Evolutionary conservation across 2,888 invertebrate genomes (phyloP), one percentile per base, ranked within the genome.

Genomic region (Drosophila paramelanica): DNA sequence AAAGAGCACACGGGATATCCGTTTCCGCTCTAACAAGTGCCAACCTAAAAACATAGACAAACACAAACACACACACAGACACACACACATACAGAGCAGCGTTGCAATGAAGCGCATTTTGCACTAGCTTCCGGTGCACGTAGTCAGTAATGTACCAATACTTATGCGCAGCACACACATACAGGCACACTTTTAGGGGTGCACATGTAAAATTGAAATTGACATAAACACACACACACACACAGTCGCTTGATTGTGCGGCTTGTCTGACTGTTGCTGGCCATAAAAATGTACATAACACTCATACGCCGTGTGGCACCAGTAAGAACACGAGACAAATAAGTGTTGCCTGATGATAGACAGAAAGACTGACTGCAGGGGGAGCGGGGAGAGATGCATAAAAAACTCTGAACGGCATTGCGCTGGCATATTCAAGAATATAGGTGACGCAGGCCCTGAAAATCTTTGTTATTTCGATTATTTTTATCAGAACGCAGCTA

Each of bases 31-130:
- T 73, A 79, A 74, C 82, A 86, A 86, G 88, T 89, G 78, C 73
- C 66, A 69, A 64, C 70, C 73, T 11, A 46, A 45, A 60, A 59
- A 39, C 47, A 57, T 27, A 45, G 52, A 64, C 51, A 55, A 39
- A 70, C 52, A 65, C 55, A 67, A 17, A 59, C 43, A 71, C 25
- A 50, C 36, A 65, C 14, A 66, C 43, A 61, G 17, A 58, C 10
- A 45, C 52, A 47, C 33, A 42, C 13, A 47, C 4, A 42, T 39
- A 43, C 17, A 17, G 17, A 23, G 23, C 59, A 68, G 57, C 46
- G 59, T 74, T 85, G 84, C 87, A 83, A 73, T 86, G 84, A 82
- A 88, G 86, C 88, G 88, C 83, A 83, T 77, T 86, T 81, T 82
- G 77, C 75, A 69, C 55, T 74, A 49, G 66, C 66, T 82, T 82